A percentile compares a stretch with the other conserved stretches of the same genome.
phyloP scores from a whole-genome alignment of 2,888 invertebrate genomes.

The Aspidiotus destructor region DNA sequence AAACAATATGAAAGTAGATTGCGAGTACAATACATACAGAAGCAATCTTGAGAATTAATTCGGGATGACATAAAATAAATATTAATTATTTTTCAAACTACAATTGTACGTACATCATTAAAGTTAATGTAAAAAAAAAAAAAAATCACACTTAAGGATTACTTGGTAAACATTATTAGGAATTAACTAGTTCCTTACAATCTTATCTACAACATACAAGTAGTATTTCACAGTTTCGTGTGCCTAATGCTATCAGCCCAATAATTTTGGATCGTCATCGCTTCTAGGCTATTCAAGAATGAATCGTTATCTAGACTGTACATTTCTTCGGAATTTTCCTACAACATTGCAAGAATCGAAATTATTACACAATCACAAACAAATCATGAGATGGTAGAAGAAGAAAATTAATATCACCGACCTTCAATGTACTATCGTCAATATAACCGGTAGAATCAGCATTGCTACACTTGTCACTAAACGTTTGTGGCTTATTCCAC shows the following conservation, averaged over 20 bases:
- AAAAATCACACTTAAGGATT: neutral
- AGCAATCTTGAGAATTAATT: too few species aligned
- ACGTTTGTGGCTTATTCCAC: conserved; percentile 70
- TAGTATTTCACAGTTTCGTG: conserved; percentile 59
- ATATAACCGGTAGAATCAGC: conserved; percentile 79
- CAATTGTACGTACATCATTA: too few species aligned
- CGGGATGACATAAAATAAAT: too few species aligned
- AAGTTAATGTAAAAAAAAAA: neutral
- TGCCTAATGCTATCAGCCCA: conserved; percentile 88
- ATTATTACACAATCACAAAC: conserved; percentile 17
- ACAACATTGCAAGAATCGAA: conserved; percentile 41
- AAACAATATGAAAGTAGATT: too few species aligned
- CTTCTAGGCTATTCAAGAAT: conserved; percentile 82
- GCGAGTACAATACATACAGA: too few species aligned
- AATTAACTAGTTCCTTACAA: neutral
- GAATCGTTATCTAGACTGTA: conserved; percentile 90
- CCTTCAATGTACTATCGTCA: conserved; percentile 75
- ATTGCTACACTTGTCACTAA: conserved; percentile 72
- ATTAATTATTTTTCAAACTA: too few species aligned
- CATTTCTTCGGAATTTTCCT: conserved; percentile 91
- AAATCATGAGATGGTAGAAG: neutral
- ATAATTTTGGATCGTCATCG: conserved; percentile 88
- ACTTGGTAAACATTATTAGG: neutral
- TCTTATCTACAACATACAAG: neutral
- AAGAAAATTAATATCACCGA: conserved; percentile 39